Conservation (phyloP, 2,797 vertebrate genomes). For the Cynopterus sphinx region DNA sequence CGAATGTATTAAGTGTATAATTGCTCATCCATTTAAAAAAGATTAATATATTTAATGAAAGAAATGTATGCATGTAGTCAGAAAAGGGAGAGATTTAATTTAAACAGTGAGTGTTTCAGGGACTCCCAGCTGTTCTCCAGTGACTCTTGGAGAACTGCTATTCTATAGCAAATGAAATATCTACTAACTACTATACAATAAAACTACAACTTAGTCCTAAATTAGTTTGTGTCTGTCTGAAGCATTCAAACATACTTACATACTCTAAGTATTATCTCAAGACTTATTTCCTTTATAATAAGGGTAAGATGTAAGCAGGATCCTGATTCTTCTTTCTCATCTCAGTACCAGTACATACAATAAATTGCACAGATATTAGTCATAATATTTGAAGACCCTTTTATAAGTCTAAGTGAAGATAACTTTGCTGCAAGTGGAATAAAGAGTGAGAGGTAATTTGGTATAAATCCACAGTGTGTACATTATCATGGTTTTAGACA, state of each 20-base stretch:
- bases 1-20: background rate
- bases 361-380: background rate
- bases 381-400: background rate
- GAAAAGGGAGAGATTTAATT: background rate
- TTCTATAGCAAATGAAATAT: constrained; percentile 5
- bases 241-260: background rate
- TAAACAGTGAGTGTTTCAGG: background rate
- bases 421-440: background rate
- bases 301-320: background rate
- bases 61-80: background rate
- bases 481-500: background rate
- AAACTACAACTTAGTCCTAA: constrained; percentile 30
- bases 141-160: background rate
- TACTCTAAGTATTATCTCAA: background rate
- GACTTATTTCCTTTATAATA: background rate
- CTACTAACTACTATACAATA: background rate
- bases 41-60: constrained; percentile 28
- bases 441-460: background rate
- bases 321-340: background rate
- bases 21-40: constrained; percentile 3
- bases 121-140: background rate
- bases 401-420: background rate
- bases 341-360: background rate
- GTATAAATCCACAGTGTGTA: background rate
- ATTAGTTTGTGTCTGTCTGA: background rate